A percentile compares a stretch with the other conserved stretches of the same genome.
Evolutionary conservation across 2,888 invertebrate genomes (phyloP).

Genomic region (Hydriomena furcata): DNA sequence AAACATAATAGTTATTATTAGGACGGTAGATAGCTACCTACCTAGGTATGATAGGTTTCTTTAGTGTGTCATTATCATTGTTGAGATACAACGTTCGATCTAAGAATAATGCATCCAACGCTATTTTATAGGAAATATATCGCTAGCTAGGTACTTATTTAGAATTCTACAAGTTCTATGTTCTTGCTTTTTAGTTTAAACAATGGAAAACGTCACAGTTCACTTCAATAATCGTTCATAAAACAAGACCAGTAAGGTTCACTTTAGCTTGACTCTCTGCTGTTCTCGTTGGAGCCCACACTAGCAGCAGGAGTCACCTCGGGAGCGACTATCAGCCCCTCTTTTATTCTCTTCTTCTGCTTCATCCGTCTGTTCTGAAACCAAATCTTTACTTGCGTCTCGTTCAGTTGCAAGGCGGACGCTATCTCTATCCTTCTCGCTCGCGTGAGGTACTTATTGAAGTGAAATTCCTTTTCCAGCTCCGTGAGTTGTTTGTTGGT

Average conservation of each 20-base stretch:
- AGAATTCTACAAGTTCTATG: constrained; percentile 3
- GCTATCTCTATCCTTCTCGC: constrained; percentile 99
- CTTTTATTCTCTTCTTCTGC: constrained; percentile 98
- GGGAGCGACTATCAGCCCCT: constrained; percentile 88
- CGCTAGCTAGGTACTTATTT: constrained; percentile 3
- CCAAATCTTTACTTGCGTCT: constrained; percentile 99
- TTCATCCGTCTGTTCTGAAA: constrained; percentile 99
- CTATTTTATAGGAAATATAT: not conserved
- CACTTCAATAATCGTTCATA: constrained; percentile 36
- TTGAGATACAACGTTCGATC: not conserved
- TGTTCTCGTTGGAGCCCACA: constrained; percentile 87
- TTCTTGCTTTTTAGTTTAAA: not conserved
- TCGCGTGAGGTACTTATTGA: constrained; percentile 98
- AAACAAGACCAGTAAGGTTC: constrained; percentile 25
- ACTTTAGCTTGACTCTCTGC: constrained; percentile 86
- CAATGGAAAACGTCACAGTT: constrained; percentile 19
- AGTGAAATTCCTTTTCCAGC: constrained; percentile 99
- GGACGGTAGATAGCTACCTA: too few species aligned
- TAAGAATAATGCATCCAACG: constrained; percentile 5
- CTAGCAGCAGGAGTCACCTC: constrained; percentile 73
- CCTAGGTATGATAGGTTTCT: too few species aligned
- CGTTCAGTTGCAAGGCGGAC: constrained; percentile 96
- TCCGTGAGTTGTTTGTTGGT: constrained; percentile 99
- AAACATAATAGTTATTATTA: too few species aligned
- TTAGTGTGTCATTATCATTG: not conserved